Percentiles rank a stretch among this genome's conserved stretches.
phyloP scores from a whole-genome alignment of 2,113 vertebrate genomes.

The Heteronetta atricapilla region DNA sequence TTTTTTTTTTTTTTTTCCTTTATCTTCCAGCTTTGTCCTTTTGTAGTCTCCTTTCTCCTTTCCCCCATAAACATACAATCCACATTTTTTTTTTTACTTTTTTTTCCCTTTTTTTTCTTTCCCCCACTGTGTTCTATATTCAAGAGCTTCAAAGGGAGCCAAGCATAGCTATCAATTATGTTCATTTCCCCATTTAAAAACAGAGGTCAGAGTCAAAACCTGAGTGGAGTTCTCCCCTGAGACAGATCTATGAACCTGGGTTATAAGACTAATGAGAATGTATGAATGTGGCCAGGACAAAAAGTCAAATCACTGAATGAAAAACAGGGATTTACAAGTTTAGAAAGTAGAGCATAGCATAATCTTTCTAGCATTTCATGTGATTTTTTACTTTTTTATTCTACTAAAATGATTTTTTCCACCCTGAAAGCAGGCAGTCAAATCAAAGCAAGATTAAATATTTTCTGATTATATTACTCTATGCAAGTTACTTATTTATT shows the following conservation, averaged over 20 bases:
- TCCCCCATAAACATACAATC: not conserved
- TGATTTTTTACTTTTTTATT: not conserved
- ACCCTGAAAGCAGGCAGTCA: not conserved
- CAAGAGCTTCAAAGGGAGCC: constrained; percentile 10
- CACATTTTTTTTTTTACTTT: not conserved
- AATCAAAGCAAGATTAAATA: not conserved
- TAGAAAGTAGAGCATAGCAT: not conserved
- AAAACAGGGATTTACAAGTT: not conserved
- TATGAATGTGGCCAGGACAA: constrained; percentile 31
- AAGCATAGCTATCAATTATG: constrained; percentile 37
- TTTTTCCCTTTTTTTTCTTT: not conserved
- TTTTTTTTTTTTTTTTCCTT: not conserved
- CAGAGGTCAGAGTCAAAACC: constrained; percentile 25
- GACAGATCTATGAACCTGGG: constrained; percentile 20
- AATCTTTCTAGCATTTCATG: not conserved
- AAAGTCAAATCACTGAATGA: not conserved
- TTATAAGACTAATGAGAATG: constrained; percentile 43
- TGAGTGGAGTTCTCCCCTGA: constrained; percentile 12
- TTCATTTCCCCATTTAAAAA: constrained; percentile 32
- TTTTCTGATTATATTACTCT: not conserved
- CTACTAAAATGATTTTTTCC: not conserved
- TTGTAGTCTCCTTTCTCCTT: constrained; percentile 52
- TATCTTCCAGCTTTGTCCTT: constrained; percentile 41
- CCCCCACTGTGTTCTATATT: not conserved
- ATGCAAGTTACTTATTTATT: not conserved